Evolutionary conservation across 2,797 vertebrate species (phyloP).

Genomic region (Halcyon chelicuti): DNA sequence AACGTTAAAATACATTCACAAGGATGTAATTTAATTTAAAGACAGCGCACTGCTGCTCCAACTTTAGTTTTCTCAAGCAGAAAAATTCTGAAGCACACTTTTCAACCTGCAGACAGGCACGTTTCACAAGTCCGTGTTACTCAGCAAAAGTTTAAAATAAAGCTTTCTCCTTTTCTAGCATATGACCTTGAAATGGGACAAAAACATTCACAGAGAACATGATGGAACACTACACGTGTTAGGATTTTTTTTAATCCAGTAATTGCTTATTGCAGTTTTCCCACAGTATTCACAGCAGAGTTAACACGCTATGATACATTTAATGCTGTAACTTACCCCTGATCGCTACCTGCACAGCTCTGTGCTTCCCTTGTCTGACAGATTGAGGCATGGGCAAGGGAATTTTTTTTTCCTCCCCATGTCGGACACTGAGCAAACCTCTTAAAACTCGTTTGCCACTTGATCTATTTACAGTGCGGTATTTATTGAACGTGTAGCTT

Average conservation of each 20-base stretch:
- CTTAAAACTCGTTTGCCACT: neutral
- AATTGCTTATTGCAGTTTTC: neutral
- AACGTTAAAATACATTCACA: neutral
- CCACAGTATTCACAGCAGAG: rapidly evolving
- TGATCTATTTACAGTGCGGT: neutral
- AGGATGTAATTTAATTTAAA: neutral
- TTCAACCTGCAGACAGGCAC: neutral
- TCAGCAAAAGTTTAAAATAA: slow-evolving; percentile 40
- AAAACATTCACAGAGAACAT: neutral
- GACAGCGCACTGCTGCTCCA: neutral
- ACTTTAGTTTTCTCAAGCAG: neutral
- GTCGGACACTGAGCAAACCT: neutral
- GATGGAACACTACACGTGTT: neutral
- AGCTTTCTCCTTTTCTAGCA: slow-evolving; percentile 32
- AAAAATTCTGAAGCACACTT: neutral
- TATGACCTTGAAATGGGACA: slow-evolving; percentile 55
- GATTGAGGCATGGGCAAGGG: neutral
- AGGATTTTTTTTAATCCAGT: neutral
- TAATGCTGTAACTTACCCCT: neutral
- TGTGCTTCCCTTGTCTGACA: neutral
- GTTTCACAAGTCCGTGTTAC: neutral
- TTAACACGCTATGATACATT: rapidly evolving
- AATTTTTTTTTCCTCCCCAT: neutral
- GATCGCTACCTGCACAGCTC: neutral
- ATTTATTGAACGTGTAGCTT: neutral